Conservation (phyloP, 1,140 invertebrate genomes). For the Drosophila dunni region DNA sequence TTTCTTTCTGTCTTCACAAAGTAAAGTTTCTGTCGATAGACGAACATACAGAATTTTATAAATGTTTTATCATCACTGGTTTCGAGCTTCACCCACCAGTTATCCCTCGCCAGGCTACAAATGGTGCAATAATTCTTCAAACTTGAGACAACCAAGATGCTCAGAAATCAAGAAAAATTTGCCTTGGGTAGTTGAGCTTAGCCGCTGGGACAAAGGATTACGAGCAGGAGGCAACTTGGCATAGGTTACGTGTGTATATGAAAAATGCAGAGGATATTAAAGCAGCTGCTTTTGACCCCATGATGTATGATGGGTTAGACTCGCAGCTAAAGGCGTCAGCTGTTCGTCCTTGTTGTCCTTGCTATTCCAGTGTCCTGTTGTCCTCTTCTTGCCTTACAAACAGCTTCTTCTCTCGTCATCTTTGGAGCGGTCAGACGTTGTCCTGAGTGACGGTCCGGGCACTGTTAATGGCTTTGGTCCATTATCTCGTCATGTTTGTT, state of each 20-base stretch:
- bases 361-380: slow-evolving; percentile 6
- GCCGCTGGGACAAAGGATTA: slow-evolving; percentile 56
- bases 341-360: slow-evolving; percentile 15
- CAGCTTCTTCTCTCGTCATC: slow-evolving; percentile 66
- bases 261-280: slow-evolving; percentile 60
- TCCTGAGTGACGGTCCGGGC: slow-evolving; percentile 55
- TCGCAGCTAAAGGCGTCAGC: slow-evolving; percentile 23
- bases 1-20: too few relatives aligned
- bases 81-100: background rate
- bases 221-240: slow-evolving; percentile 22
- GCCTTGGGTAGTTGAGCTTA: slow-evolving; percentile 54
- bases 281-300: slow-evolving; percentile 27
- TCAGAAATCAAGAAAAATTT: slow-evolving; percentile 67
- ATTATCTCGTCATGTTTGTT: slow-evolving; percentile 85
- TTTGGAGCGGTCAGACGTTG: slow-evolving; percentile 53
- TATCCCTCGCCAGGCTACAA: slow-evolving; percentile 26
- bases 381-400: background rate
- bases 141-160: slow-evolving; percentile 46
- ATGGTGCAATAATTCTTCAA: slow-evolving; percentile 67
- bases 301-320: slow-evolving; percentile 46
- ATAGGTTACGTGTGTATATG: slow-evolving; percentile 41
- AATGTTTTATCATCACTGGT: slow-evolving; percentile 31
- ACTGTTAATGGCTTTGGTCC: slow-evolving; percentile 83
- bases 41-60: slow-evolving; percentile 11
- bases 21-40: background rate